Evolutionary conservation across 2,888 invertebrate species (phyloP).

Genomic region (Dolichopus griseipennis): DNA sequence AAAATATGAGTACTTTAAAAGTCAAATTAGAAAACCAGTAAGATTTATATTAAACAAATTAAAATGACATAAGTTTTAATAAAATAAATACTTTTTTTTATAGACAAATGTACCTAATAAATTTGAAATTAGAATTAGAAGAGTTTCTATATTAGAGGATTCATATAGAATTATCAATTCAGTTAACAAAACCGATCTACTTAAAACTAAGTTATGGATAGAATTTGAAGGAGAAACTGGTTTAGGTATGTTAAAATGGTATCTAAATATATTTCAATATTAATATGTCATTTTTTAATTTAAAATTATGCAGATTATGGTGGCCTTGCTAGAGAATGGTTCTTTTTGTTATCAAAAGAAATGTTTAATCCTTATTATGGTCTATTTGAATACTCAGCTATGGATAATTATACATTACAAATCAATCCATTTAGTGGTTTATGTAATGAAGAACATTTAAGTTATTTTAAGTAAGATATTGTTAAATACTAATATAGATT

Average conservation of each 20-base stretch:
- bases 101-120: slow-evolving; percentile 95
- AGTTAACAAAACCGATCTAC: slow-evolving; percentile 79
- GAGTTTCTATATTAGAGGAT: slow-evolving; percentile 90
- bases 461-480: slow-evolving; percentile 72
- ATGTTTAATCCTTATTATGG: slow-evolving; percentile 99
- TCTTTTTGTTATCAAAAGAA: slow-evolving; percentile 95
- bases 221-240: slow-evolving; percentile 98
- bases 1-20: slow-evolving; percentile 97
- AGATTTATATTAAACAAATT: slow-evolving; percentile 19
- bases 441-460: slow-evolving; percentile 95
- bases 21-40: slow-evolving; percentile 90
- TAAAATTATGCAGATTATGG: slow-evolving; percentile 68
- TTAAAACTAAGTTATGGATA: slow-evolving; percentile 97
- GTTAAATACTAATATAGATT: not conserved
- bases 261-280: slow-evolving; percentile 10
- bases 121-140: slow-evolving; percentile 89
- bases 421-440: slow-evolving; percentile 97
- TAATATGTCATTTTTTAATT: slow-evolving; percentile 10
- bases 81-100: slow-evolving; percentile 26
- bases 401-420: slow-evolving; percentile 99
- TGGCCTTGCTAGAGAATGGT: slow-evolving; percentile 95
- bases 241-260: slow-evolving; percentile 42
- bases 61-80: not conserved
- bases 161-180: slow-evolving; percentile 92
- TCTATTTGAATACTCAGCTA: slow-evolving; percentile 97